A percentile compares a stretch with the other conserved stretches of the same genome.
Conservation (phyloP, 2,797 vertebrate species). For the Loriculus beryllinus region DNA sequence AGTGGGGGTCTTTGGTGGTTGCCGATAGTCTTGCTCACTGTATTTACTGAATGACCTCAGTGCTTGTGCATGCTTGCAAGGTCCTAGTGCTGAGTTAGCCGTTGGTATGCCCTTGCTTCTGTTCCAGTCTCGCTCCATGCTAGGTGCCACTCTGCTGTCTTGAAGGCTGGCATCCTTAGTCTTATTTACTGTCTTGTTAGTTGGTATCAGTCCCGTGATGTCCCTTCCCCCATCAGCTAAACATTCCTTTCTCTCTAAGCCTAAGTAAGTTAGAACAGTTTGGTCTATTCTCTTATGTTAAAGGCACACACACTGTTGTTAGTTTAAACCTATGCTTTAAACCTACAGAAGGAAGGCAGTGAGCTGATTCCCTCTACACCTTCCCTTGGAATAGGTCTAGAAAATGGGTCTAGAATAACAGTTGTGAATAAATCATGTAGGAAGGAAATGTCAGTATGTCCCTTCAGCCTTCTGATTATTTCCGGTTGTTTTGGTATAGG, state of each 20-base stretch:
- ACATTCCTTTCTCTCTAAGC: not conserved
- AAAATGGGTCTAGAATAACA: not conserved
- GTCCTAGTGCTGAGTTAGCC: not conserved
- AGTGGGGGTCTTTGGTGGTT: not conserved
- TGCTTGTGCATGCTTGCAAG: fast-evolving
- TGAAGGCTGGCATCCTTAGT: not conserved
- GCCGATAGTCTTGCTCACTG: not conserved
- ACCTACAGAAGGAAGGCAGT: not conserved
- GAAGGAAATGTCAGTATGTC: not conserved
- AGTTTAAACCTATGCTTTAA: not conserved
- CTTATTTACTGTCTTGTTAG: not conserved
- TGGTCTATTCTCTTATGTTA: not conserved
- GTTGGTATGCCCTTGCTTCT: not conserved
- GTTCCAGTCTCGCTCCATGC: not conserved
- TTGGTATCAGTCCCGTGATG: not conserved
- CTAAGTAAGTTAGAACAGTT: not conserved
- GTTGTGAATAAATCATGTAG: not conserved
- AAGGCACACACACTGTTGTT: not conserved
- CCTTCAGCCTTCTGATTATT: not conserved
- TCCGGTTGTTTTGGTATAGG: not conserved
- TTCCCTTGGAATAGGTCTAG: not conserved
- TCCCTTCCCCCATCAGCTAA: not conserved
- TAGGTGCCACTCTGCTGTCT: not conserved
- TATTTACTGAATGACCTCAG: not conserved
- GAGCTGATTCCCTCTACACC: not conserved